Base-by-base conservation (phyloP, 2,888 invertebrate species). In the Ferrisia virgata region DNA sequence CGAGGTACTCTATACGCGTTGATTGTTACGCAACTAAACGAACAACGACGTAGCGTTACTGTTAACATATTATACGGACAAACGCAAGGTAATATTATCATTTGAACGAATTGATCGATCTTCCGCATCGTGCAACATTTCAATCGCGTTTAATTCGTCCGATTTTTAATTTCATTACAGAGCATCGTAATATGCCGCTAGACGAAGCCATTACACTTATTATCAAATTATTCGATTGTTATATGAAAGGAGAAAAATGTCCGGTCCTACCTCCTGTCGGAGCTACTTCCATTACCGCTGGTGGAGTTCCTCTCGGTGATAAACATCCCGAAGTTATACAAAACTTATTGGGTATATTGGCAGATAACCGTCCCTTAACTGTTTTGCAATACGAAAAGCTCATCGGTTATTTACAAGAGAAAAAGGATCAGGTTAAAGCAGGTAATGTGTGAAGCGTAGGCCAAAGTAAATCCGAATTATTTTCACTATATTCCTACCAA, bases 151-250 rank as follows among this genome's bases (percentile, higher is more conserved):
- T n/a, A n/a, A n/a, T n/a, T n/a, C n/a, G n/a, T n/a, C n/a, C n/a
- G n/a, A 36, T 36, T 36, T 36, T 4, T 36, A 4, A 13, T 28
- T 18, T 36, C 31, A n/a, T 84, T 85, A 4, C 91, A 93, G 98
- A 97, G 88, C 98, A 98, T 89, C 93, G 98, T 87, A 97, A 98
- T 89, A 98, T 98, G 96, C 97, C 97, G 0, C 88, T 97, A 53
- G 97, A 98, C 84, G 97, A 97, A 89, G 96, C 97, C 0, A 90
- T 97, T 85, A 91, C 92, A 86, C 90, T 97, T 86, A 90, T 98
- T 39, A 91, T 92, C 9, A 91, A 93, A 0, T 94, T 95, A 87
- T 93, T 93, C 87, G 91, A 91, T 33, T 90, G 88, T 87, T 93
- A 92, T 87, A 89, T 90, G 84, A 90, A 91, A 25, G 89, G 90